These are phyloP conservation scores for Dromaius novaehollandiae DNA, from an alignment of 2,113 vertebrate genomes.

Conservation along the genomic window DNA sequence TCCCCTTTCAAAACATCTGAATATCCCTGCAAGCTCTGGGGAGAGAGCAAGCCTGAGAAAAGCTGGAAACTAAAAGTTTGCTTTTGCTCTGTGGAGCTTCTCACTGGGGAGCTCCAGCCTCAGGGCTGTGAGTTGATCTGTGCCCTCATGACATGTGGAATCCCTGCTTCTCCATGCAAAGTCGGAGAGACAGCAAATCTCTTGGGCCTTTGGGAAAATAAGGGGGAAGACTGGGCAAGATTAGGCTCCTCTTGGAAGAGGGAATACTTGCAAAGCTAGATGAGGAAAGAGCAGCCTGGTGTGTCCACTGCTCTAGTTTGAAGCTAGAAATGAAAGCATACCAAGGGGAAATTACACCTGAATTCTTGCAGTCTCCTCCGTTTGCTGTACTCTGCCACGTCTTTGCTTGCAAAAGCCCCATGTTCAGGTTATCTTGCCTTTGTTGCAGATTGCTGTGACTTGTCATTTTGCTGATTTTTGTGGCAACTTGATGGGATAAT, in stretches of 20 bases:
- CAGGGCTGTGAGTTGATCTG: not conserved
- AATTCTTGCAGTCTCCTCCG: not conserved
- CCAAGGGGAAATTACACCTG: not conserved
- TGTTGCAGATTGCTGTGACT: too few species aligned
- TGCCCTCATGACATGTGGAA: too few species aligned
- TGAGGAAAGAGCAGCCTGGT: not conserved
- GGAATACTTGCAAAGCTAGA: not conserved
- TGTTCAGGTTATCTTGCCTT: not conserved
- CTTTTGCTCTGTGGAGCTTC: not conserved
- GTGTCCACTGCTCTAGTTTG: not conserved
- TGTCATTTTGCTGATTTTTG: too few species aligned
- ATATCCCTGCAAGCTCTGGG: not conserved
- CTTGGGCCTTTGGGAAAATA: not conserved
- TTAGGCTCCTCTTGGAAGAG: not conserved
- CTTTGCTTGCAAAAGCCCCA: not conserved
- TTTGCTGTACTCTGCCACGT: not conserved
- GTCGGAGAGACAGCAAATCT: too few species aligned
- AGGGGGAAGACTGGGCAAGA: not conserved
- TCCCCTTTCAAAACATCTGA: not conserved
- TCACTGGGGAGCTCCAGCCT: not conserved
- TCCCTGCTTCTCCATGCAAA: not conserved
- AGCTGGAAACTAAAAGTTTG: not conserved
- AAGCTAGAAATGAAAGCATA: not conserved
- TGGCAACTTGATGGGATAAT: too few species aligned
- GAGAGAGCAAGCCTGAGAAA: not conserved